These are phyloP conservation scores for Cataglyphis rosenhaueri DNA, from an alignment of 2,888 invertebrate species.

Conservation along the genomic window DNA sequence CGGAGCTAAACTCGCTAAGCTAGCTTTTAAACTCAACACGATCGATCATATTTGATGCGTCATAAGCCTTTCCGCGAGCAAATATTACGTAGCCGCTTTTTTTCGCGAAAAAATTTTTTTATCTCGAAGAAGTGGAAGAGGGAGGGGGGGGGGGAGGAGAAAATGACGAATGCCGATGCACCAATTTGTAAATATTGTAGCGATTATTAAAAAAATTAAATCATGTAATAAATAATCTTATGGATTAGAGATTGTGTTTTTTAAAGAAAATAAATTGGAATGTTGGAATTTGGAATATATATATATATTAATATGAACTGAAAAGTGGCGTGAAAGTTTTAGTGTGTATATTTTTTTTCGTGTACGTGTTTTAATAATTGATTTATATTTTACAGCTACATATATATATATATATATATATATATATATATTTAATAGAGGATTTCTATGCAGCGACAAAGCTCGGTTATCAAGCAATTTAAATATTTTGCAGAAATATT, in stretches of 20 bases:
- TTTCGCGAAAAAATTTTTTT: neutral
- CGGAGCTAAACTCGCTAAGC: neutral
- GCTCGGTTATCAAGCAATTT: constrained; percentile 20
- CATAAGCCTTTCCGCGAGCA: neutral
- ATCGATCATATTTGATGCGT: neutral
- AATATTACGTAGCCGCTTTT: neutral
- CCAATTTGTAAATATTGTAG: neutral
- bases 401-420: neutral
- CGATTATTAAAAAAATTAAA: neutral
- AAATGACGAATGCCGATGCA: neutral
- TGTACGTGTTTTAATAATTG: neutral
- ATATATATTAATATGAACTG: neutral
- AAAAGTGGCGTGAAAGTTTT: neutral
- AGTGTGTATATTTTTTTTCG: neutral
- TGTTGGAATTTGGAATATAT: neutral
- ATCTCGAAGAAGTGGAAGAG: neutral
- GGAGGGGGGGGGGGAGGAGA: neutral
- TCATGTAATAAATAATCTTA: neutral
- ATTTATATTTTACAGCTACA: constrained; percentile 1
- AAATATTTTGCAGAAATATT: constrained; percentile 19
- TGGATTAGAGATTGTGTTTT: neutral
- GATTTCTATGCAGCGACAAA: constrained; percentile 6
- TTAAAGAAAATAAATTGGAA: neutral
- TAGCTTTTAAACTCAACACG: constrained; percentile 8
- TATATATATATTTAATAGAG: too few species aligned